phyloP scores from a whole-genome alignment of 2,797 vertebrate genomes.

The Meda fulgida region DNA sequence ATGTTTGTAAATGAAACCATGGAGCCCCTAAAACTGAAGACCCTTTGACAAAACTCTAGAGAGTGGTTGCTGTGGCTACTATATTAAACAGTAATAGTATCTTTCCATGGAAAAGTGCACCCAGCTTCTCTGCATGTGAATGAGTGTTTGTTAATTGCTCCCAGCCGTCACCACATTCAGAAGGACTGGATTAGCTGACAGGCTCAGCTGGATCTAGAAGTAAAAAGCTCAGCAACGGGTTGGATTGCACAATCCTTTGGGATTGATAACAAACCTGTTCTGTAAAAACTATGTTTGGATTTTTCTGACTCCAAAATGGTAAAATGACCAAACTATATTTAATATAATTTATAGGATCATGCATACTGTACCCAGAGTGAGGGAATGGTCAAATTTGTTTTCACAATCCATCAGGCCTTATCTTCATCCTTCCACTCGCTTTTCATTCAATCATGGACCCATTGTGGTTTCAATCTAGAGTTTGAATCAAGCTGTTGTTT shows the following conservation, averaged over 20 bases:
- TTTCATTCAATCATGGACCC: constrained; percentile 15
- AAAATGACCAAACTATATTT: not conserved
- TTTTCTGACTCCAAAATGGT: not conserved
- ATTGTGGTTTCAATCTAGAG: constrained; percentile 16
- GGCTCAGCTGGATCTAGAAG: constrained; percentile 48
- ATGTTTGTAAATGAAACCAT: constrained; percentile 25
- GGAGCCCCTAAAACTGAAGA: not conserved
- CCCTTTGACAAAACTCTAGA: constrained; percentile 32
- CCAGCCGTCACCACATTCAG: constrained; percentile 42
- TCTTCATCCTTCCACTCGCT: constrained; percentile 9
- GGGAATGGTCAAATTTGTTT: not conserved
- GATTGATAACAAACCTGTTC: constrained; percentile 9
- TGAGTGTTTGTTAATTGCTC: constrained; percentile 33
- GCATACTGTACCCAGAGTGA: not conserved
- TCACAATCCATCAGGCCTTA: constrained; percentile 12
- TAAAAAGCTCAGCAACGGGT: constrained; percentile 47
- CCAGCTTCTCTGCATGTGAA: constrained; percentile 28
- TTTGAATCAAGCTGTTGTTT: constrained; percentile 47
- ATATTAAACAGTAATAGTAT: constrained; percentile 56
- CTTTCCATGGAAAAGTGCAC: constrained; percentile 46
- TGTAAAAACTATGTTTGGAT: not conserved
- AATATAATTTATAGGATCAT: not conserved
- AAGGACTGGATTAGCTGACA: constrained; percentile 41
- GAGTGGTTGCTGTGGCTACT: constrained; percentile 38
- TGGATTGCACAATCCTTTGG: constrained; percentile 17